These are phyloP conservation scores for Leucoptera coffeella DNA, from an alignment of 2,888 invertebrate species.

Conservation along the genomic window DNA sequence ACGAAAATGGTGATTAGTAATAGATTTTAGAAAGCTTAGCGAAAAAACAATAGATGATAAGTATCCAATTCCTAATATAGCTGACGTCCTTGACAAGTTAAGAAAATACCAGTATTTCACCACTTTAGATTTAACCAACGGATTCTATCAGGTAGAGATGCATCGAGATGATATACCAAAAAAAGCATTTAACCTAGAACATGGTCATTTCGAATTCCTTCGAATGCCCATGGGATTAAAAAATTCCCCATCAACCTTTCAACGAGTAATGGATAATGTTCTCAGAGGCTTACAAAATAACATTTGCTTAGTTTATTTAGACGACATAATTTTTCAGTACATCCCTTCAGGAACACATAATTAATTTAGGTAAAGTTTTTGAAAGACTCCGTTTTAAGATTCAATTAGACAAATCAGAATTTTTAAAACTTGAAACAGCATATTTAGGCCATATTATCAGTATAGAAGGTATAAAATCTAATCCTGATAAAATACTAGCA, in stretches of 20 bases:
- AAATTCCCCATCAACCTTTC: conserved; percentile 11
- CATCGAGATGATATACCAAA: conserved; percentile 9
- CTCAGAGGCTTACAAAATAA: too few species aligned
- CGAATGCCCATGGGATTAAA: conserved; percentile 12
- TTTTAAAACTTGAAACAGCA: too few species aligned
- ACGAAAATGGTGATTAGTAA: conserved; percentile 9
- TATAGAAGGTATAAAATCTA: too few species aligned
- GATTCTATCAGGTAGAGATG: conserved; percentile 5
- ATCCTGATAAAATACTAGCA: too few species aligned
- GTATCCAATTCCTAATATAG: conserved; percentile 10
- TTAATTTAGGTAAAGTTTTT: too few species aligned
- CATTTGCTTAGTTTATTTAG: too few species aligned
- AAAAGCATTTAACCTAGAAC: conserved; percentile 13
- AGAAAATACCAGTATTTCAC: conserved; percentile 8
- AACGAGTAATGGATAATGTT: conserved; percentile 12
- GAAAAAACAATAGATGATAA: conserved; percentile 10
- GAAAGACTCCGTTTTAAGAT: too few species aligned
- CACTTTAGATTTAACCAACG: conserved; percentile 4
- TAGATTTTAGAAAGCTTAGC: conserved; percentile 10
- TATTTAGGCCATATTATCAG: too few species aligned
- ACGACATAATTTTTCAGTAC: conserved; percentile 10
- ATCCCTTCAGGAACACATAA: conserved; percentile 10
- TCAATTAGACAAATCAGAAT: too few species aligned
- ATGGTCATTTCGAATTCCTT: too few species aligned
- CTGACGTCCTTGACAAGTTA: conserved; percentile 9